phyloP scores from a whole-genome alignment of 2,888 invertebrate species.

The Corythucha ciliata region DNA sequence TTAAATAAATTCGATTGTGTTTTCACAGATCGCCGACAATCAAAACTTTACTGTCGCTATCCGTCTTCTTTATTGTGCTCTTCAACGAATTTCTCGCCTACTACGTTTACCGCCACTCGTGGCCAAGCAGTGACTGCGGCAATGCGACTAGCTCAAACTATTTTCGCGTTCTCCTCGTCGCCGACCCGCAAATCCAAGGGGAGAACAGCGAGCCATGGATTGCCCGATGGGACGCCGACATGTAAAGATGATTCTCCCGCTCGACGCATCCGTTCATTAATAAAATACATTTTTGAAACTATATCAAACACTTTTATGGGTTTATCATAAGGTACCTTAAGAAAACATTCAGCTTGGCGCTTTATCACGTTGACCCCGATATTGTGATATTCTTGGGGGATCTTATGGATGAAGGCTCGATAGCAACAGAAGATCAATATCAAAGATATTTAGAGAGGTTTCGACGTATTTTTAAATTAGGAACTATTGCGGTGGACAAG shows the following conservation, averaged over 20 bases:
- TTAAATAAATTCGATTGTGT: too few species aligned
- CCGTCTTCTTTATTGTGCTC: background rate
- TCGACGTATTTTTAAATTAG: conserved; percentile 49
- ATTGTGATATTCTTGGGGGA: conserved; percentile 86
- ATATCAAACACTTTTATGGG: background rate
- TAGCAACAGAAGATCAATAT: conserved; percentile 61
- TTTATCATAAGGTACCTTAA: conserved; percentile 57
- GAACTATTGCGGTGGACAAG: background rate
- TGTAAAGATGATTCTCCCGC: conserved; percentile 48
- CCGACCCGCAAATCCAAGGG: conserved; percentile 90
- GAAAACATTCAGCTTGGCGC: conserved; percentile 65
- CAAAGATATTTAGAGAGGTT: conserved; percentile 65
- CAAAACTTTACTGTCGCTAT: too few species aligned
- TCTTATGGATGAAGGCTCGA: conserved; percentile 87
- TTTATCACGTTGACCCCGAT: conserved; percentile 65
- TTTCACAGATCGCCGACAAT: too few species aligned
- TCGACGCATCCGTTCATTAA: background rate
- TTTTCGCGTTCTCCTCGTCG: conserved; percentile 60
- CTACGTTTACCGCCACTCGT: conserved; percentile 35
- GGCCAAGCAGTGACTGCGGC: conserved; percentile 42
- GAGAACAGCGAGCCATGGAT: conserved; percentile 60
- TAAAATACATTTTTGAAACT: background rate
- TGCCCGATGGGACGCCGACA: conserved; percentile 79
- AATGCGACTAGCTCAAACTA: conserved; percentile 44
- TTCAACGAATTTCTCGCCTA: background rate